Evolutionary conservation across 2,113 vertebrate species (phyloP).

Genomic region (Candoia aspera): DNA sequence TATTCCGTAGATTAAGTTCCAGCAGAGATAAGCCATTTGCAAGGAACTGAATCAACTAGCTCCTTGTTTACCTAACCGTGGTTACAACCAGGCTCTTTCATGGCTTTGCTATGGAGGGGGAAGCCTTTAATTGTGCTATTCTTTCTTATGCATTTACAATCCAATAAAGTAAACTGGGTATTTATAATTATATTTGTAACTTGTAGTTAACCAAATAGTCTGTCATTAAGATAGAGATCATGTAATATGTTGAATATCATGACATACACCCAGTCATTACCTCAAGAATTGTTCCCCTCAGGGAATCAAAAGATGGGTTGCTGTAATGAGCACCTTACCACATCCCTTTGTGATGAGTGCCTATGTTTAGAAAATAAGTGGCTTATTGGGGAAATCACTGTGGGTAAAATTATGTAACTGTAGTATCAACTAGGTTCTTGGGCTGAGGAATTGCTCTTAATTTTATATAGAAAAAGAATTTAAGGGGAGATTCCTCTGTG

Average conservation of each 20-base stretch:
- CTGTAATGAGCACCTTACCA: conserved; percentile 21
- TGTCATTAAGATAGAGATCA: conserved; percentile 61
- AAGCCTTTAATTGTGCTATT: conserved; percentile 3
- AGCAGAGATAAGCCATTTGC: conserved; percentile 33
- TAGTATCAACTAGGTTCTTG: conserved; percentile 12
- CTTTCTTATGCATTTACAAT: neutral
- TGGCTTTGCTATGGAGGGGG: neutral
- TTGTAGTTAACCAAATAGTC: conserved; percentile 45
- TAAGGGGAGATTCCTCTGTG: neutral
- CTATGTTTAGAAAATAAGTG: accelerated
- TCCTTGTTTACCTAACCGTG: conserved; percentile 20
- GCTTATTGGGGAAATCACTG: conserved; percentile 29
- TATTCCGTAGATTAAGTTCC: conserved; percentile 61
- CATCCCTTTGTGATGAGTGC: neutral
- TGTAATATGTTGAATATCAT: conserved; percentile 46
- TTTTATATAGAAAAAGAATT: neutral
- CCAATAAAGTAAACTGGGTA: conserved; percentile 47
- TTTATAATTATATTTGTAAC: conserved; percentile 48
- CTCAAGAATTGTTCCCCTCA: conserved; percentile 57
- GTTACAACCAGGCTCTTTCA: neutral
- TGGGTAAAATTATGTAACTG: conserved; percentile 29
- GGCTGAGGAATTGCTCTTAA: conserved; percentile 41
- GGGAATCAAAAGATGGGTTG: conserved; percentile 53
- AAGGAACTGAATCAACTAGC: conserved; percentile 51
- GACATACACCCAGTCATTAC: conserved; percentile 56